Base-by-base conservation (phyloP, 1,140 invertebrate species). In the Limonius californicus region DNA sequence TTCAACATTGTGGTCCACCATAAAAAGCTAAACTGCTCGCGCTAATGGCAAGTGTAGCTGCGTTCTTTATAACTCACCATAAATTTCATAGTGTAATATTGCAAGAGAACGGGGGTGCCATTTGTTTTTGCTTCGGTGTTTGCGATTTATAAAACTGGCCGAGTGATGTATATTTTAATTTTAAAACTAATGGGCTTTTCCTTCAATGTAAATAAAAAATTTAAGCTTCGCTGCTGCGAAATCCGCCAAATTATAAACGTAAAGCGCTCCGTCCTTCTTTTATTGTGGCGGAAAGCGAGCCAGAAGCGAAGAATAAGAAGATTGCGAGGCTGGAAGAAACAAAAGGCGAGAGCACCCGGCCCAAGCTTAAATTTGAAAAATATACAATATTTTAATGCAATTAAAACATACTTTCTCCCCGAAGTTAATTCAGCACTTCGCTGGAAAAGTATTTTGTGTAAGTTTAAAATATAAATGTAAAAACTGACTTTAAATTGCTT, bases 121-220 rank as follows among this genome's bases (percentile, higher is more conserved):
- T 71, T 71, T 71, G 67, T 71, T 71, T 69, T 71, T 71, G 67
- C 66, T 71, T 71, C 65, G 65, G 69, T 65, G 61, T 65, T 59
- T 66, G 45, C 45, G 45, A 50, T 50, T 50, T 50, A 50, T 50
- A 50, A 50, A 50, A 50, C 45, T 50, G 45, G 45, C 45, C 63
- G 61, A 66, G 69, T 71, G 67, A 71, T 71, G 69, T 71, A 71
- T 71, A 71, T 71, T 71, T 71, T 70, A 70, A 70, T 69, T 70
- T 70, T 64, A 65, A 67, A 69, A 68, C 69, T 70, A 70, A 70
- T 67, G 65, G 69, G 54, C 53, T 61, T 61, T 63, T 63, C 65
- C 61, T 67, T 63, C 61, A 61, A 63, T 67, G 65, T 61, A 67
- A 67, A 67, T 67, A 67, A 67, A 67, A 67, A 66, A 66, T 58